A percentile compares a stretch with the other conserved stretches of the same genome.
Evolutionary conservation across 64 coral and sea anemone species (phyloP).

Genomic region (Dendrophyllia cribrosa): DNA sequence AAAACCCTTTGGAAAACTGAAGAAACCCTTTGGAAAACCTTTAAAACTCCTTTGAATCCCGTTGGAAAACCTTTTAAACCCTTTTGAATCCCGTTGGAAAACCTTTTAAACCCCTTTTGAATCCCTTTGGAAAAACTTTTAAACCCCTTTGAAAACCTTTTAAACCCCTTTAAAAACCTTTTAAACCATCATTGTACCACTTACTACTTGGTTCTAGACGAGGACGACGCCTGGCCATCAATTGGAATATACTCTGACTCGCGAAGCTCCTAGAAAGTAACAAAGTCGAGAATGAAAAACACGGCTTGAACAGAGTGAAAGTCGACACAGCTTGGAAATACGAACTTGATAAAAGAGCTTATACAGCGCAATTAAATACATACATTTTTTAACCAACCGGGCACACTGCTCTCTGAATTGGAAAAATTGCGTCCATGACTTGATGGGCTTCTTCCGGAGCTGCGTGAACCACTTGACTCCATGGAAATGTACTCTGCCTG

Average conservation of each 20-base stretch:
- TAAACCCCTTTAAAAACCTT: too few species aligned
- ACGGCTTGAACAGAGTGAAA: neutral
- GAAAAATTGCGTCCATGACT: slow-evolving; percentile 19
- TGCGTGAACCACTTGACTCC: slow-evolving; percentile 36
- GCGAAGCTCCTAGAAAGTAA: slow-evolving; percentile 33
- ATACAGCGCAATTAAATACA: neutral
- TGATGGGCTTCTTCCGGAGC: slow-evolving; percentile 2
- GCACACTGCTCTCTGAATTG: slow-evolving; percentile 64
- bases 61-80: too few species aligned
- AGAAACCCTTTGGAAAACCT: too few species aligned
- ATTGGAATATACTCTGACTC: slow-evolving; percentile 72
- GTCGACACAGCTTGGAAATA: neutral
- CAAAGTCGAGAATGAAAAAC: neutral
- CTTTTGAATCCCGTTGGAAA: too few species aligned
- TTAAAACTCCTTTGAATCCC: too few species aligned
- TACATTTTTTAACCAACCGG: slow-evolving; percentile 87
- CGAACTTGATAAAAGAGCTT: too few species aligned
- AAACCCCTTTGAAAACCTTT: too few species aligned
- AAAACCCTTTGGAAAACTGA: too few species aligned
- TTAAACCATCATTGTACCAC: neutral
- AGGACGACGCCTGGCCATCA: neutral
- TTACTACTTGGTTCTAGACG: neutral
- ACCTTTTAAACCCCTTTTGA: too few species aligned
- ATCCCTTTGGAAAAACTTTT: too few species aligned
- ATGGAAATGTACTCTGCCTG: slow-evolving; percentile 88